These are phyloP conservation scores for Chrysotoxum bicinctum DNA, from an alignment of 2,888 invertebrate genomes.

Conservation along the genomic window DNA sequence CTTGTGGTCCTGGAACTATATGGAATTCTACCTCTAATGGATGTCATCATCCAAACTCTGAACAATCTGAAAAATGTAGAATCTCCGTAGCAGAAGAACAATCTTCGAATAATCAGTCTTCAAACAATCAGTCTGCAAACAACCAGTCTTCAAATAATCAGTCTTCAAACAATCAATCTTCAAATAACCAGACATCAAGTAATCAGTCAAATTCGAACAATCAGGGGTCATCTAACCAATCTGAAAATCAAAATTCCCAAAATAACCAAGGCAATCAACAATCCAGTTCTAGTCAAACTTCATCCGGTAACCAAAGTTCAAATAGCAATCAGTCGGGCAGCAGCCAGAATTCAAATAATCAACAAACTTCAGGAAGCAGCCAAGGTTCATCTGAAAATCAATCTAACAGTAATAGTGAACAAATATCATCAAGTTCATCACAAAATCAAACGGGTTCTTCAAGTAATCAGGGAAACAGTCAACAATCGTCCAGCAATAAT, in stretches of 20 bases:
- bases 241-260: not conserved
- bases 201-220: slow-evolving; percentile 18
- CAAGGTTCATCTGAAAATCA: slow-evolving; percentile 53
- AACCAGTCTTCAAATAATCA: slow-evolving; percentile 19
- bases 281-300: slow-evolving; percentile 39
- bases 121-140: not conserved
- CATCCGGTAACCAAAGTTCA: slow-evolving; percentile 54
- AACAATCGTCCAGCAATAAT: not conserved
- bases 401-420: not conserved
- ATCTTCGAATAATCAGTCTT: slow-evolving; percentile 4
- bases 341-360: slow-evolving; percentile 50
- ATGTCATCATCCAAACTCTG: slow-evolving; percentile 79
- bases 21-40: slow-evolving; percentile 83
- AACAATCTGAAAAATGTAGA: slow-evolving; percentile 78
- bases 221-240: not conserved
- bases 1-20: slow-evolving; percentile 86
- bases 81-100: slow-evolving; percentile 1
- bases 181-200: slow-evolving; percentile 5
- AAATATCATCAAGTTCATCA: not conserved
- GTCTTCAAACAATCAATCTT: slow-evolving; percentile 3
- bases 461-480: slow-evolving; percentile 26
- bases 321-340: slow-evolving; percentile 10
- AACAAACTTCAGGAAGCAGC: slow-evolving; percentile 32
- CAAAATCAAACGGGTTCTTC: slow-evolving; percentile 47
- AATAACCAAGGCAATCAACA: not conserved